Conservation (phyloP, 2,797 vertebrate species). For the Enteromius thamalakanensis region DNA sequence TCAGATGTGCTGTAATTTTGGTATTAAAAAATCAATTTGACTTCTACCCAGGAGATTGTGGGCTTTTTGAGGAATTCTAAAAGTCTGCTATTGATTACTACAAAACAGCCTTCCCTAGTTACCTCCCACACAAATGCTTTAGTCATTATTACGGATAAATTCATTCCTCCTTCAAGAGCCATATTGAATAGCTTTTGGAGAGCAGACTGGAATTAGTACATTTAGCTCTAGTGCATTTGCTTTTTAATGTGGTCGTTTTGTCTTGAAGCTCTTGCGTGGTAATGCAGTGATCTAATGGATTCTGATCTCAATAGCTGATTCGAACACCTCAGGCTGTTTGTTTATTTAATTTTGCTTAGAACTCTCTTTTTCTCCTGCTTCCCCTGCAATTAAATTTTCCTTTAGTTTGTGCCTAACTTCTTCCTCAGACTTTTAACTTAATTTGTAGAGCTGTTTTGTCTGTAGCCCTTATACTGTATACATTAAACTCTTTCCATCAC, state of each 20-base stretch:
- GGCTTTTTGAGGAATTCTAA: slow-evolving; percentile 17
- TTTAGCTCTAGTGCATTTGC: slow-evolving; percentile 31
- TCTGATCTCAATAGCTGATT: slow-evolving; percentile 16
- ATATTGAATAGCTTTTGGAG: slow-evolving; percentile 25
- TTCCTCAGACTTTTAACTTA: slow-evolving; percentile 6
- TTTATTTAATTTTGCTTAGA: slow-evolving; percentile 30
- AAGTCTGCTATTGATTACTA: slow-evolving; percentile 23
- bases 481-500: slow-evolving; percentile 25
- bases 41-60: slow-evolving; percentile 9
- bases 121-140: slow-evolving; percentile 26
- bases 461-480: not conserved
- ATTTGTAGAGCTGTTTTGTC: slow-evolving; percentile 9
- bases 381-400: slow-evolving; percentile 15
- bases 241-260: slow-evolving; percentile 21
- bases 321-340: slow-evolving; percentile 29
- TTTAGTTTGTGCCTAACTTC: slow-evolving; percentile 1
- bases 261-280: slow-evolving; percentile 15
- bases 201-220: slow-evolving; percentile 4
- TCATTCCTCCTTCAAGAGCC: slow-evolving; percentile 16
- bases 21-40: slow-evolving; percentile 25
- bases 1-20: slow-evolving; percentile 2
- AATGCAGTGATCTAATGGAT: slow-evolving; percentile 37
- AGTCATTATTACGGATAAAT: slow-evolving; percentile 31
- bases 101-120: slow-evolving; percentile 13
- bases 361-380: slow-evolving; percentile 4